These are phyloP conservation scores for Phthorimaea operculella DNA, from an alignment of 1,140 invertebrate genomes.

Conservation along the genomic window DNA sequence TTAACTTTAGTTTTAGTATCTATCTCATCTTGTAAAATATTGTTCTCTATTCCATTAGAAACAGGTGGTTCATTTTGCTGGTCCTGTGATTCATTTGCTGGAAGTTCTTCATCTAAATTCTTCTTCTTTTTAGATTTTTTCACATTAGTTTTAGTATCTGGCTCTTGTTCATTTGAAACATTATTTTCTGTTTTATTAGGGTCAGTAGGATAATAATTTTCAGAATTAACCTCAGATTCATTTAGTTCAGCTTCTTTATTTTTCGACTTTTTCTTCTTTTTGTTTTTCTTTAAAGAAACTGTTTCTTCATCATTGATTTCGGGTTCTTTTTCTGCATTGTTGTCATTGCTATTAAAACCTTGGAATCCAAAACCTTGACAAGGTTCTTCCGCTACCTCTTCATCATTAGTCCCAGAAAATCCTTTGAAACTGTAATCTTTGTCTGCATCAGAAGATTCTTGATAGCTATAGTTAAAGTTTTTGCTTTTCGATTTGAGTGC, in stretches of 20 bases:
- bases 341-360: neutral
- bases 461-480: conserved; percentile 10
- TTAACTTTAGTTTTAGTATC: too few species aligned
- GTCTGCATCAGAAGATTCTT: conserved; percentile 24
- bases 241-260: neutral
- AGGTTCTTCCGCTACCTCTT: conserved; percentile 3
- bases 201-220: too few species aligned
- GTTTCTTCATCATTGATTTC: conserved; percentile 1
- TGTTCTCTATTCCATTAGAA: too few species aligned
- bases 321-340: neutral
- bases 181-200: neutral
- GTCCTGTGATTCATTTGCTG: too few species aligned
- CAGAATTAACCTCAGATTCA: neutral
- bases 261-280: conserved; percentile 14
- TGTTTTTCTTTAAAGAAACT: neutral
- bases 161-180: neutral
- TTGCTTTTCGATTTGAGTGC: conserved; percentile 37
- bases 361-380: neutral
- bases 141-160: neutral
- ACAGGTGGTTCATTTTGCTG: too few species aligned
- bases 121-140: neutral
- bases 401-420: conserved; percentile 34
- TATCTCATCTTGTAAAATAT: too few species aligned
- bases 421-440: conserved; percentile 40
- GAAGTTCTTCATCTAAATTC: neutral